These are phyloP conservation scores for Mayetiola destructor DNA, from an alignment of 2,888 invertebrate species.

Conservation along the genomic window DNA sequence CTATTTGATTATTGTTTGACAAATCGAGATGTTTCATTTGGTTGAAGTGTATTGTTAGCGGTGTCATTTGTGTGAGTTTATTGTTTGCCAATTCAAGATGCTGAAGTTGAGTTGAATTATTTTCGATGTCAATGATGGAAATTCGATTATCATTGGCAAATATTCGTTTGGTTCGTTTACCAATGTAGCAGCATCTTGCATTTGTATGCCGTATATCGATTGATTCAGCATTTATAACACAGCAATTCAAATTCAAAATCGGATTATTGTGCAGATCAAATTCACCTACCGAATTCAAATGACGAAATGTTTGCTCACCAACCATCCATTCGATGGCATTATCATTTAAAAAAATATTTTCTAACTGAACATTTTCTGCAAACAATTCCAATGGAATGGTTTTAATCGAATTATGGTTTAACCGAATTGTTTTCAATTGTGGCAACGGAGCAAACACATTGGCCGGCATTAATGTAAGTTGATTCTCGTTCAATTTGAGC, in stretches of 20 bases:
- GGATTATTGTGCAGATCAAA: slow-evolving; percentile 14
- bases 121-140: neutral
- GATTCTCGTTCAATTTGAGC: neutral
- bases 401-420: slow-evolving; percentile 5
- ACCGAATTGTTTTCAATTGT: neutral
- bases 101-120: neutral
- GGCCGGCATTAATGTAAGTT: neutral
- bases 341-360: neutral
- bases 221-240: neutral
- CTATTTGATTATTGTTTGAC: neutral
- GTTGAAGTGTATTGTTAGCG: neutral
- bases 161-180: slow-evolving; percentile 2
- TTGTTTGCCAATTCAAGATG: neutral
- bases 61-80: neutral
- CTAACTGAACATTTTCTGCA: neutral
- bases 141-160: slow-evolving; percentile 1
- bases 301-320: slow-evolving; percentile 6
- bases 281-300: neutral
- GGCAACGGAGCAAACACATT: neutral
- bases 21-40: neutral
- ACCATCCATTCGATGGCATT: neutral
- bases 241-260: neutral
- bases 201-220: slow-evolving; percentile 5
- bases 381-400: neutral
- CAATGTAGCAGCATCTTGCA: slow-evolving; percentile 4